A percentile compares a stretch with the other conserved stretches of the same genome.
Evolutionary conservation across 2,888 invertebrate genomes (phyloP).

Genomic region (Chymomyza amoena): DNA sequence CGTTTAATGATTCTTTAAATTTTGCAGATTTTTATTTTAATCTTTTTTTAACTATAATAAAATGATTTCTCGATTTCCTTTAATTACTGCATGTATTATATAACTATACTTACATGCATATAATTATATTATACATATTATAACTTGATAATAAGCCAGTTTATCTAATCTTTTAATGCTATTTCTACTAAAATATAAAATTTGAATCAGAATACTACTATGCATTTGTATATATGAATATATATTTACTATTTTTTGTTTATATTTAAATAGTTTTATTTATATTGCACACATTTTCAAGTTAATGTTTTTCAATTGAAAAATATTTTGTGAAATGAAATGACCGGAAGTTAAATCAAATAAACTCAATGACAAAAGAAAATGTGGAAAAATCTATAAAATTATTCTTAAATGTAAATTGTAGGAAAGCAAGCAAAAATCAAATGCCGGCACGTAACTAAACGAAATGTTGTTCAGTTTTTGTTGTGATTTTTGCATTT

Average conservation of each 20-base stretch:
- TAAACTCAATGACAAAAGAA: constrained; percentile 46
- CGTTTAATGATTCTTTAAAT: no score
- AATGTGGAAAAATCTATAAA: constrained; percentile 47
- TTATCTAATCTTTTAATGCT: no score
- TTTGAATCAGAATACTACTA: no score
- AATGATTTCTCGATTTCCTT: no score
- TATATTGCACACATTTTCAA: background rate
- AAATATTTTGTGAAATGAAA: constrained; percentile 62
- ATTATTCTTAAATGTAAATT: background rate
- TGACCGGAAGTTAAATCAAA: constrained; percentile 70
- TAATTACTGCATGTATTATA: no score
- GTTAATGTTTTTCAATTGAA: constrained; percentile 9
- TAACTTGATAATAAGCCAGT: no score
- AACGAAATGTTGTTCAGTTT: constrained; percentile 41
- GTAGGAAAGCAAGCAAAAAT: constrained; percentile 14
- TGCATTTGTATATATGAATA: background rate
- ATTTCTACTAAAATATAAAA: no score
- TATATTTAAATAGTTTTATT: background rate
- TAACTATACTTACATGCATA: no score
- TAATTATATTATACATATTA: no score
- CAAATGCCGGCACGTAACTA: constrained; percentile 57
- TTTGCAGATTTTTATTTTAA: no score
- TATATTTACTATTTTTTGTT: background rate
- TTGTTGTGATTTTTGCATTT: constrained; percentile 1
- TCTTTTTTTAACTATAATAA: no score